phyloP scores from a whole-genome alignment of 1,140 invertebrate species.

The Chironomus tepperi region DNA sequence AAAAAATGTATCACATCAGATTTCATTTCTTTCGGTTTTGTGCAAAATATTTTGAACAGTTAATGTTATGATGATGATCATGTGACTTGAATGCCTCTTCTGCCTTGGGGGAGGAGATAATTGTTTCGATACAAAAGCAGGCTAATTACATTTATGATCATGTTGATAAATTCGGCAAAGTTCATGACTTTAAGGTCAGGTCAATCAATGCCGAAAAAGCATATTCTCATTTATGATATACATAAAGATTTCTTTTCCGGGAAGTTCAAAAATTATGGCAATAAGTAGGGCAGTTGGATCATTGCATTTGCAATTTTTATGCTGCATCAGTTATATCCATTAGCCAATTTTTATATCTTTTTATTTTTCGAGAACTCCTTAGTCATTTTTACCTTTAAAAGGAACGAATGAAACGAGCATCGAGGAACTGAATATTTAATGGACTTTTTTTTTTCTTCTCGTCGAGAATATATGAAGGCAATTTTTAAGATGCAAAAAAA shows the following conservation, averaged over 20 bases:
- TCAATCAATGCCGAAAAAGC: too few relatives aligned
- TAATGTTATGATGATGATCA: not conserved
- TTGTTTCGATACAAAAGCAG: too few relatives aligned
- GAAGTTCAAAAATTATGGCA: not conserved
- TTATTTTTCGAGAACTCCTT: not conserved
- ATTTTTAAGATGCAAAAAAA: not conserved
- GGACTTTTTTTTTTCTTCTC: not conserved
- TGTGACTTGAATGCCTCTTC: too few relatives aligned
- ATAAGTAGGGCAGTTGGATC: not conserved
- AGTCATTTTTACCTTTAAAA: too few relatives aligned
- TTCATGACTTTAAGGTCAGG: not conserved
- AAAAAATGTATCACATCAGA: too few relatives aligned
- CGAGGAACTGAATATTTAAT: conserved; percentile 9
- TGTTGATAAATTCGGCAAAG: not conserved
- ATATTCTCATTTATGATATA: too few relatives aligned
- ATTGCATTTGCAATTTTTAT: conserved; percentile 1
- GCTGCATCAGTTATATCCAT: not conserved
- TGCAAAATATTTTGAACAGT: not conserved
- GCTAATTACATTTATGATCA: not conserved
- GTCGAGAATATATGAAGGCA: not conserved
- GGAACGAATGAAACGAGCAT: not conserved
- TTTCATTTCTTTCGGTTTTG: too few relatives aligned
- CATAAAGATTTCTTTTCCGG: too few relatives aligned
- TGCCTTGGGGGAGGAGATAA: too few relatives aligned
- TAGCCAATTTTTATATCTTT: not conserved